A percentile compares a stretch with the other conserved stretches of the same genome.
Conservation (phyloP, 2,797 vertebrate species). For the Hoplostethus atlanticus region DNA sequence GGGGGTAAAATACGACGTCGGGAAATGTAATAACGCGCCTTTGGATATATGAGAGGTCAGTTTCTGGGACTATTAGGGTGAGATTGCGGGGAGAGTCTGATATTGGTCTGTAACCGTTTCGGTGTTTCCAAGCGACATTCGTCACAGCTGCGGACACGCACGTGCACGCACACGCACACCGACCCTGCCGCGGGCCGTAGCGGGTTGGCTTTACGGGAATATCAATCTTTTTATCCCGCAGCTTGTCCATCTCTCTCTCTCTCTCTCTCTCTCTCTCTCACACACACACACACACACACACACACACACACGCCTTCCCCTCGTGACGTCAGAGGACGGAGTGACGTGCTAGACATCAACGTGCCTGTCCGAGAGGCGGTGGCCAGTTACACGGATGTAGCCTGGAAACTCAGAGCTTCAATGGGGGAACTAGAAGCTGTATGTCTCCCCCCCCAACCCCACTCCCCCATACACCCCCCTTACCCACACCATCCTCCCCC, state of each 20-base stretch:
- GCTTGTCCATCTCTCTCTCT: conserved; percentile 27
- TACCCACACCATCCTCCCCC: background rate
- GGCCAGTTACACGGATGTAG: conserved; percentile 6
- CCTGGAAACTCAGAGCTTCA: conserved; percentile 17
- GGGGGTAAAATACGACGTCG: conserved; percentile 71
- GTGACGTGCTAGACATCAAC: too few relatives aligned
- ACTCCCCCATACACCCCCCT: background rate
- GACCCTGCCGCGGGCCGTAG: conserved; percentile 46
- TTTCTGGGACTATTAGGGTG: conserved; percentile 75
- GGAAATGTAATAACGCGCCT: conserved; percentile 77
- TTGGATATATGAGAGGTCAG: conserved; percentile 79
- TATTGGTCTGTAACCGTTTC: conserved; percentile 61
- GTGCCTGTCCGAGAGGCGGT: too few relatives aligned
- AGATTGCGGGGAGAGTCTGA: conserved; percentile 72
- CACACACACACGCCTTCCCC: too few relatives aligned
- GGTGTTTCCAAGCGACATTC: conserved; percentile 63
- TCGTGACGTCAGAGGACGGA: too few relatives aligned
- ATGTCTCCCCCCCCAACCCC: background rate
- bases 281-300: too few relatives aligned
- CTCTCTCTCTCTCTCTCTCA: background rate
- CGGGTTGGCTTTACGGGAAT: conserved; percentile 41
- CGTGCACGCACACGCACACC: conserved; percentile 36
- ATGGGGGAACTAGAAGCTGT: background rate
- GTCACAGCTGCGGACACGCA: conserved; percentile 41
- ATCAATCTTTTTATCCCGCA: conserved; percentile 55